Evolutionary conservation across 2,113 vertebrate genomes (phyloP).

Genomic region (Glaucidium brasilianum): DNA sequence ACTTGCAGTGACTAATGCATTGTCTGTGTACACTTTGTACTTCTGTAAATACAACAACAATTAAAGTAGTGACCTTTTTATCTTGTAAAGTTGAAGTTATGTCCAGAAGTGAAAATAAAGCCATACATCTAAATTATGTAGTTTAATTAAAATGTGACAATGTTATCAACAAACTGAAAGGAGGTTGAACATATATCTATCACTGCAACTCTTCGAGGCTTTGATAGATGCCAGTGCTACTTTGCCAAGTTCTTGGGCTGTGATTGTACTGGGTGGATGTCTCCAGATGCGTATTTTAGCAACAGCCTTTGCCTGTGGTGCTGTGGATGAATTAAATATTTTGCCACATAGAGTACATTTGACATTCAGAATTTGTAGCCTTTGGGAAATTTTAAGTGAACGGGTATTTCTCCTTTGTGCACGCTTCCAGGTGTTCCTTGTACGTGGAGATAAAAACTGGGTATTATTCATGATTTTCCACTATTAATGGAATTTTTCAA

Average conservation of each 20-base stretch:
- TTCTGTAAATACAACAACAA: background rate
- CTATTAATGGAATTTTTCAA: background rate
- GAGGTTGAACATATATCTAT: background rate
- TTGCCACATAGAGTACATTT: background rate
- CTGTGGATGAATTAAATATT: background rate
- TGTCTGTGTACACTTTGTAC: background rate
- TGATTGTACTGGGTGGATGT: background rate
- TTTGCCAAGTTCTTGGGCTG: background rate
- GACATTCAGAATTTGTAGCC: background rate
- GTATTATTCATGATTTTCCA: background rate
- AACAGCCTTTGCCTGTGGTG: background rate
- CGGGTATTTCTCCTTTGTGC: background rate
- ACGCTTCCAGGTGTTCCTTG: background rate
- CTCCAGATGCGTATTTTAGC: background rate
- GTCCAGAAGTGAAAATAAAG: background rate
- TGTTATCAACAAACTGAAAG: background rate
- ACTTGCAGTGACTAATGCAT: background rate
- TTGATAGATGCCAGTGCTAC: background rate
- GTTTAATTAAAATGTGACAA: background rate
- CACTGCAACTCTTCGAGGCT: background rate
- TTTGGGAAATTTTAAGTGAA: background rate
- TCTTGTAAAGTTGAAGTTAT: background rate
- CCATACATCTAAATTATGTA: background rate
- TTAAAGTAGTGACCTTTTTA: background rate
- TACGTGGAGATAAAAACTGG: background rate